Percentiles rank a stretch among this genome's conserved stretches.
Evolutionary conservation across 2,797 vertebrate genomes (phyloP).

Genomic region (Hypotaenidia okinawae): DNA sequence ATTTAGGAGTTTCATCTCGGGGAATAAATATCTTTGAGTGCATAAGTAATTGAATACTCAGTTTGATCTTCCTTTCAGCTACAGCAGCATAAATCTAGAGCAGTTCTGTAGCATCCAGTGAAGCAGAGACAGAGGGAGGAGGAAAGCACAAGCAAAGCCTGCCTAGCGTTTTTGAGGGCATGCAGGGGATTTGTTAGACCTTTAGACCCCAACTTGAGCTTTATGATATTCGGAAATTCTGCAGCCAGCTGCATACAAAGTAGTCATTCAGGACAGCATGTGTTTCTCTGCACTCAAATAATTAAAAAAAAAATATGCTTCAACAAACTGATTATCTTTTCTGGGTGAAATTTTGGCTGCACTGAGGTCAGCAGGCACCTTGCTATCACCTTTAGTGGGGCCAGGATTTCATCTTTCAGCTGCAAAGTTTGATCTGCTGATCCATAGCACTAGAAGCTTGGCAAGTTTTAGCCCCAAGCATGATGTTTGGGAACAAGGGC

Average conservation of each 20-base stretch:
- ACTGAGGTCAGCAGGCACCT: not conserved
- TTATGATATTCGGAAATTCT: not conserved
- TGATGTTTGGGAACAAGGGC: not conserved
- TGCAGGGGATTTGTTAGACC: not conserved
- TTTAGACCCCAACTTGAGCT: not conserved
- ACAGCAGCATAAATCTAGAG: not conserved
- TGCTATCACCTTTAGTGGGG: not conserved
- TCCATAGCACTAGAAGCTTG: not conserved
- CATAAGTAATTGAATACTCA: conserved; percentile 16
- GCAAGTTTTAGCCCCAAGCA: not conserved
- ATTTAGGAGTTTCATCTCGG: not conserved
- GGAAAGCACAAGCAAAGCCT: not conserved
- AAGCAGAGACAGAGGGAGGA: not conserved
- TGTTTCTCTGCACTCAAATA: not conserved
- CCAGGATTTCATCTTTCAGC: not conserved
- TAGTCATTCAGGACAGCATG: not conserved
- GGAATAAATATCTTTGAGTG: conserved; percentile 33
- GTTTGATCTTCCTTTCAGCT: conserved; percentile 42
- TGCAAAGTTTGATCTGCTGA: not conserved
- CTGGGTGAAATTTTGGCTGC: not conserved
- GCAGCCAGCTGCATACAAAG: not conserved
- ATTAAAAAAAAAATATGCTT: not conserved
- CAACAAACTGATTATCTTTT: not conserved
- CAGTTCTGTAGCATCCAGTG: not conserved
- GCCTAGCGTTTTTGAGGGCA: not conserved